Evolutionary conservation across 2,888 invertebrate genomes (phyloP).

Genomic region (Torymus tubicola): DNA sequence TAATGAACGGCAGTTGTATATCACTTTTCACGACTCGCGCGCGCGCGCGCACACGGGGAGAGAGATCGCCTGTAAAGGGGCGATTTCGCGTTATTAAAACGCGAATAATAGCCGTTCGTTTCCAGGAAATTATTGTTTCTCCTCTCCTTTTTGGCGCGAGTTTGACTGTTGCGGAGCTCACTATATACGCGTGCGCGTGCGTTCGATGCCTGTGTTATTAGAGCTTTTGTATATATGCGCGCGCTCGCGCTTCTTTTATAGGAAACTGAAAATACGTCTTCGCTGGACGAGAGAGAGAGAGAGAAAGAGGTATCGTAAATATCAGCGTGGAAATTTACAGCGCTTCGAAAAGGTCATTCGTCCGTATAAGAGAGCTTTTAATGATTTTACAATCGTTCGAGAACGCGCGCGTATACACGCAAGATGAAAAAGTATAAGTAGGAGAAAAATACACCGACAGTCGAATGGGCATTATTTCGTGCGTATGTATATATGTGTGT

Average conservation of each 20-base stretch:
- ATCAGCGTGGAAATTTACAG: not conserved
- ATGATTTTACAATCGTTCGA: not conserved
- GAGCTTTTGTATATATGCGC: too few species aligned
- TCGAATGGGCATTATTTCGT: too few species aligned
- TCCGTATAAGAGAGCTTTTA: too few species aligned
- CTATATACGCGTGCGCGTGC: not conserved
- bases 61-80: constrained; percentile 40
- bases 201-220: not conserved
- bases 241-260: too few species aligned
- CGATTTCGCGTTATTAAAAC: constrained; percentile 54
- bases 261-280: not conserved
- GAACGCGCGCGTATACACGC: not conserved
- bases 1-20: constrained; percentile 58
- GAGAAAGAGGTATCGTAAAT: constrained; percentile 18
- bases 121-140: constrained; percentile 34
- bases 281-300: constrained; percentile 14
- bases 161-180: too few species aligned
- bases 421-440: constrained; percentile 3
- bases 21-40: constrained; percentile 56
- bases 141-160: not conserved
- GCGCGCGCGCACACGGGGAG: not conserved
- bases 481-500: too few species aligned
- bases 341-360: too few species aligned
- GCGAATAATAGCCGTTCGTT: constrained; percentile 41
- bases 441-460: too few species aligned